Conservation (phyloP, 2,888 invertebrate genomes). For the Epinotia bilunana region DNA sequence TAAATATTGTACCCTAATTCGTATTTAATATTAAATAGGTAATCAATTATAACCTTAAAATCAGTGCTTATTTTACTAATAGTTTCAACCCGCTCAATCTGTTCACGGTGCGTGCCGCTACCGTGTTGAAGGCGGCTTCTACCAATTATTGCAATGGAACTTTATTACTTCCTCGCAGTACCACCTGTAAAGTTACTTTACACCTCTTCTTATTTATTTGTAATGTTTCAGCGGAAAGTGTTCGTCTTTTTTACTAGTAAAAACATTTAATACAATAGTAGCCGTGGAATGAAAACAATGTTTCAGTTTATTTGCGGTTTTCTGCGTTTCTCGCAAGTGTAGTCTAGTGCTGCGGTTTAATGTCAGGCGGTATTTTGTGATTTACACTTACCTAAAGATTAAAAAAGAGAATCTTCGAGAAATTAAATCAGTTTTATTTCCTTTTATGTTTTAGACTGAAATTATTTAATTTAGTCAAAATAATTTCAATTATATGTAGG, state of each 20-base stretch:
- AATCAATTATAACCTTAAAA: not conserved
- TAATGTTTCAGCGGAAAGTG: not conserved
- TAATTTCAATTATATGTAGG: too few species aligned
- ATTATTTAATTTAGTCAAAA: too few species aligned
- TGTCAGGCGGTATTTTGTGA: not conserved
- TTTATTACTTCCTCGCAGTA: not conserved
- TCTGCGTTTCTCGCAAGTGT: not conserved
- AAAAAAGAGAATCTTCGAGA: not conserved
- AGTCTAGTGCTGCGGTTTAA: not conserved
- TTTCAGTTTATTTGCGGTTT: constrained; percentile 7
- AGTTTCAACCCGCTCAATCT: constrained; percentile 6
- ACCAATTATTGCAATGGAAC: not conserved
- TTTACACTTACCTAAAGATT: not conserved
- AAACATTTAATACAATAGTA: not conserved
- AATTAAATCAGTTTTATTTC: not conserved
- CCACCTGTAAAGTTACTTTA: not conserved
- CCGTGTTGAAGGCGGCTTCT: constrained; percentile 17
- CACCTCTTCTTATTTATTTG: not conserved
- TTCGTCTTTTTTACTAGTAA: not conserved
- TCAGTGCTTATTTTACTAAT: not conserved
- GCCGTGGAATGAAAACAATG: not conserved
- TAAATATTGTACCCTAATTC: not conserved
- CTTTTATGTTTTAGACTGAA: not conserved
- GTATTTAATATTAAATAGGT: not conserved
- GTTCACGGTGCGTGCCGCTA: constrained; percentile 13